A percentile compares a stretch with the other conserved stretches of the same genome.
Conservation (phyloP, 2,113 vertebrate genomes). For the Gallinago undulata region DNA sequence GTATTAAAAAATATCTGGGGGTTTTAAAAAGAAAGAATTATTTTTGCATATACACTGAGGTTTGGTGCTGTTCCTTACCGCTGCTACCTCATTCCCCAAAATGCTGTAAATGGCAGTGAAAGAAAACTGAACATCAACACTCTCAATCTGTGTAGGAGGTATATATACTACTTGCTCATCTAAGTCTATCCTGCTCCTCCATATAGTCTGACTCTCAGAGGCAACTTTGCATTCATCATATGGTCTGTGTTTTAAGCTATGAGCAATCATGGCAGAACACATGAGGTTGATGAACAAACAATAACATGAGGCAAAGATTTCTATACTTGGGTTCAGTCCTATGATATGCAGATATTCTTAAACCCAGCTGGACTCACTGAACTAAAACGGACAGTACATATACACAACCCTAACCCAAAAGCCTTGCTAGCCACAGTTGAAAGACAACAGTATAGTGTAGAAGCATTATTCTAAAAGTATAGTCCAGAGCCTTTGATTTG, state of each 20-base stretch:
- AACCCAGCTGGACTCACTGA: not conserved
- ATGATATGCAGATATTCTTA: not conserved
- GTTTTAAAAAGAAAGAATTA: not conserved
- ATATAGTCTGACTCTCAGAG: not conserved
- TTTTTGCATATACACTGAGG: not conserved
- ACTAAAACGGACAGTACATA: not conserved
- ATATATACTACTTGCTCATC: fast-evolving
- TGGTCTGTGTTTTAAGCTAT: not conserved
- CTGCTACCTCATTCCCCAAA: not conserved
- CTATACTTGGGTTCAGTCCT: not conserved
- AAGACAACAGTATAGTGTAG: not conserved
- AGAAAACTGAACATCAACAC: not conserved
- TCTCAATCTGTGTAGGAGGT: not conserved
- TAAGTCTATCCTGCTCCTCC: not conserved
- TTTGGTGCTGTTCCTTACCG: not conserved
- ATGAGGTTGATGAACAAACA: not conserved
- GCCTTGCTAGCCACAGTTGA: not conserved
- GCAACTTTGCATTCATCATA: not conserved
- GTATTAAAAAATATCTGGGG: not conserved
- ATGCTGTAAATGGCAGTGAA: not conserved
- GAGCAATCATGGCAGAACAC: not conserved
- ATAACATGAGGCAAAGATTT: not conserved
- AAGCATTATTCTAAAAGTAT: not conserved
- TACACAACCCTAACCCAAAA: not conserved
- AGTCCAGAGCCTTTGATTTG: not conserved